Evolutionary conservation across 1,140 invertebrate genomes (phyloP).

Genomic region (Eupristina koningsbergeri): DNA sequence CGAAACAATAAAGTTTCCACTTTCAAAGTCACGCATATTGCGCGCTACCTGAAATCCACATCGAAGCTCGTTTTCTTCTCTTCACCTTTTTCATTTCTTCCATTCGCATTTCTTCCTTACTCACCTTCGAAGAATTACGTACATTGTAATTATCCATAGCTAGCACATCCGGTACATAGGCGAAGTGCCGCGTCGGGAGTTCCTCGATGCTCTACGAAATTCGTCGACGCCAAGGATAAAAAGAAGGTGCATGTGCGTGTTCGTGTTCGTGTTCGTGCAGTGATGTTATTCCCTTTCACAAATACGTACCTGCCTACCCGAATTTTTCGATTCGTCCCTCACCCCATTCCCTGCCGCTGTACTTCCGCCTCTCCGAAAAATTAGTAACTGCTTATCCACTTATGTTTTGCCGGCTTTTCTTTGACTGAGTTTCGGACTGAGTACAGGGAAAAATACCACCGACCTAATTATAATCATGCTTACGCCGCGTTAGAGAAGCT

Average conservation of each 20-base stretch:
- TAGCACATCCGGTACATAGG: slow-evolving; percentile 36
- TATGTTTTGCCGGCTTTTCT: background rate
- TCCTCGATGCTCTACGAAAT: slow-evolving; percentile 14
- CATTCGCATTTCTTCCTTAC: background rate
- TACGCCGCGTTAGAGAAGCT: background rate
- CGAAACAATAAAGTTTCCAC: slow-evolving; percentile 35
- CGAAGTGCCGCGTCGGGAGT: background rate
- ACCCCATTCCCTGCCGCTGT: background rate
- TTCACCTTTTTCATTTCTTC: background rate
- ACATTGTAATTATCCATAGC: slow-evolving; percentile 40
- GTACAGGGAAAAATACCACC: background rate
- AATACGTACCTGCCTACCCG: background rate
- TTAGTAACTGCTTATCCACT: background rate
- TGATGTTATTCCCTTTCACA: background rate
- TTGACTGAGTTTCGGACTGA: too few species aligned
- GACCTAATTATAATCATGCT: slow-evolving; percentile 7
- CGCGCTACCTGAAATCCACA: slow-evolving; percentile 34
- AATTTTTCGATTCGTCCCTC: background rate
- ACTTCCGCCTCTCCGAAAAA: slow-evolving; percentile 28
- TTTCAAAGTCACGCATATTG: slow-evolving; percentile 2
- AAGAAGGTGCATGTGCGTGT: too few species aligned
- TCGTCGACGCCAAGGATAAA: background rate
- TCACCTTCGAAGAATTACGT: slow-evolving; percentile 18
- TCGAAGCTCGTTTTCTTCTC: background rate
- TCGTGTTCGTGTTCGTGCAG: background rate